Evolutionary conservation across 2,888 invertebrate species (phyloP), one percentile per base, ranked within the genome.

Genomic region (Deilephila porcellus): DNA sequence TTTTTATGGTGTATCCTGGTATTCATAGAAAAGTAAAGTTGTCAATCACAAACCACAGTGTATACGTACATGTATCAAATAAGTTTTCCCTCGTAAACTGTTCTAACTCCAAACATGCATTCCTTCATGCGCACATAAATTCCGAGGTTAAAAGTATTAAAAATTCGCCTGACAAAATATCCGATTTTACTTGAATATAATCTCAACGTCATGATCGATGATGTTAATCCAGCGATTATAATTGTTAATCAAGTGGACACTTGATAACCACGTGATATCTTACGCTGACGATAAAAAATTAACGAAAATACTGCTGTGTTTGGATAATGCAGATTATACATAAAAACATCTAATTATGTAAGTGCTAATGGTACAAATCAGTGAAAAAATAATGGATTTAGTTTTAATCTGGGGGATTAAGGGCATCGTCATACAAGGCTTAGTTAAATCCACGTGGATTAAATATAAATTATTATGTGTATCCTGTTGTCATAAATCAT

Each of bases 201-300:
- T 75, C 71, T 59, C 32, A 25, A 56, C 71, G 34, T 63, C 7
- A 25, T 72, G 72, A 72, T 72, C 63, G 72, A 72, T 72, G 64
- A 59, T 59, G 25, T 63, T 72, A 72, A 72, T 72, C 72, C 72
- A 37, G 59, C 63, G 63, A 72, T 72, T 64, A 72, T 6, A 52
- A 67, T 63, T 29, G 32, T 64, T 72, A 72, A 72, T 72, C 64
- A 59, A 45, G 19, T 64, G 19, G 37, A 37, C 72, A 64, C 64
- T 37, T 56, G 56, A 59, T 72, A 56, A 64, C 53, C 34, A 63
- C 71, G 32, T 52, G 72, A 56, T 64, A 56, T 34, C 34, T 72
- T 34, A 72, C 64, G 64, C 63, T 25, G 19, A 32, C 53, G 70
- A 71, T 71, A 71, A 71, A 67, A 20, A 45, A 25, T 6, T 53